Evolutionary conservation across 2,888 invertebrate species (phyloP).

Genomic region (Junonia oenone): DNA sequence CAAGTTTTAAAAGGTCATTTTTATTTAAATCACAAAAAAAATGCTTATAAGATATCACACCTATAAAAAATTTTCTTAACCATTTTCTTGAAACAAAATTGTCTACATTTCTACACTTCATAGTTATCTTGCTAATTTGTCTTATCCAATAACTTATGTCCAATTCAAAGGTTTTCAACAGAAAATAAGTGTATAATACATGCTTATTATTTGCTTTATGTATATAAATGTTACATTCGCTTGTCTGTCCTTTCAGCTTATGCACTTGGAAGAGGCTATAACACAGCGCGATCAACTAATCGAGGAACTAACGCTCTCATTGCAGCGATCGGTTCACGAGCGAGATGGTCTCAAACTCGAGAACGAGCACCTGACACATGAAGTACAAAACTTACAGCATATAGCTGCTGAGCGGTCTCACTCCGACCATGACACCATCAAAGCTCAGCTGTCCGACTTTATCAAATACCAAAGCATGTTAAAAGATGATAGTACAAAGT

Average conservation of each 20-base stretch:
- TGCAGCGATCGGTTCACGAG: slow-evolving; percentile 82
- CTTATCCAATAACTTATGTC: too few relatives aligned
- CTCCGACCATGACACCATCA: slow-evolving; percentile 60
- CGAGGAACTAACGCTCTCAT: slow-evolving; percentile 84
- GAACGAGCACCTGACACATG: slow-evolving; percentile 80
- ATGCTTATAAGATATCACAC: too few relatives aligned
- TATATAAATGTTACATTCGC: slow-evolving; percentile 30
- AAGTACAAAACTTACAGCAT: slow-evolving; percentile 76
- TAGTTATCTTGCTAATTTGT: too few relatives aligned
- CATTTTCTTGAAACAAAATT: too few relatives aligned
- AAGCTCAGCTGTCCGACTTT: slow-evolving; percentile 67
- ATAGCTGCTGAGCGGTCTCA: slow-evolving; percentile 50
- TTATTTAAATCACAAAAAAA: too few relatives aligned
- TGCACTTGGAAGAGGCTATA: slow-evolving; percentile 85
- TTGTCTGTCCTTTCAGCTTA: slow-evolving; percentile 81
- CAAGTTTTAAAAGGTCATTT: too few relatives aligned
- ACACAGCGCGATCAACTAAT: slow-evolving; percentile 85
- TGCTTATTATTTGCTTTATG: neutral
- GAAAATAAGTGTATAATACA: slow-evolving; percentile 2
- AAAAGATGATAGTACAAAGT: slow-evolving; percentile 66
- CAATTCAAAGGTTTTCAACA: neutral
- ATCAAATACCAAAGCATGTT: slow-evolving; percentile 64
- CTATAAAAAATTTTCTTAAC: too few relatives aligned
- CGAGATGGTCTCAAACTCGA: slow-evolving; percentile 81
- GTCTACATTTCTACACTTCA: too few relatives aligned